These are phyloP conservation scores for Euplexia lucipara DNA, from an alignment of 2,888 invertebrate species.

Conservation along the genomic window DNA sequence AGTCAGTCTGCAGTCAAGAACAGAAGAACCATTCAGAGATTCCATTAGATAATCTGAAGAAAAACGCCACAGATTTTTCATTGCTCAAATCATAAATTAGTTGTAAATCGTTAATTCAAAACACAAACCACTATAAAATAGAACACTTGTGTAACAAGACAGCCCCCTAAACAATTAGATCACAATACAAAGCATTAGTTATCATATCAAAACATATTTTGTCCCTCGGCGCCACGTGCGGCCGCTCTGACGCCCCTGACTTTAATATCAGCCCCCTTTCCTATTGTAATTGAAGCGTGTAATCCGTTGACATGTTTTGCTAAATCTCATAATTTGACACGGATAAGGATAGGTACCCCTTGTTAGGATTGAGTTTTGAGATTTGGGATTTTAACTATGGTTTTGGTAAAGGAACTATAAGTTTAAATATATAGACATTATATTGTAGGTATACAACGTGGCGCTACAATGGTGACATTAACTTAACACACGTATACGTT, in stretches of 20 bases:
- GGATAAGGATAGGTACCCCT: conserved; percentile 72
- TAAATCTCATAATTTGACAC: conserved; percentile 88
- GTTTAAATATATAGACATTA: too few relatives aligned
- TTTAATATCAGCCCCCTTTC: conserved; percentile 66
- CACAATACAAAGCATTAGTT: conserved; percentile 78
- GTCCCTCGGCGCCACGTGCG: conserved; percentile 80
- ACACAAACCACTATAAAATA: conserved; percentile 38
- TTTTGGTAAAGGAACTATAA: neutral
- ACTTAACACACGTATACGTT: too few relatives aligned
- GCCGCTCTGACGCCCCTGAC: conserved; percentile 57
- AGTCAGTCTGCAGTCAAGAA: too few relatives aligned
- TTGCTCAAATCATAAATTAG: neutral
- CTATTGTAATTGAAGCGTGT: conserved; percentile 86
- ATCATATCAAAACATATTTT: conserved; percentile 88
- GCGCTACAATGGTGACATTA: too few relatives aligned
- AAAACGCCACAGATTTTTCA: too few relatives aligned
- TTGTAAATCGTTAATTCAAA: conserved; percentile 27
- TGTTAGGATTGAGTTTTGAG: conserved; percentile 48
- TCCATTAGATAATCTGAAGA: too few relatives aligned
- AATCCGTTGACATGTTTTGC: conserved; percentile 88
- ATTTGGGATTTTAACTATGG: conserved; percentile 9
- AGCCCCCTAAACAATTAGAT: conserved; percentile 75
- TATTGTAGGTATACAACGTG: too few relatives aligned
- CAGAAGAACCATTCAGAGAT: too few relatives aligned
- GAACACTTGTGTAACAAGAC: conserved; percentile 61